A percentile compares a stretch with the other conserved stretches of the same genome.
These are phyloP conservation scores for Dicyrtomina minuta DNA, from an alignment of 2,888 invertebrate genomes.

Conservation along the genomic window DNA sequence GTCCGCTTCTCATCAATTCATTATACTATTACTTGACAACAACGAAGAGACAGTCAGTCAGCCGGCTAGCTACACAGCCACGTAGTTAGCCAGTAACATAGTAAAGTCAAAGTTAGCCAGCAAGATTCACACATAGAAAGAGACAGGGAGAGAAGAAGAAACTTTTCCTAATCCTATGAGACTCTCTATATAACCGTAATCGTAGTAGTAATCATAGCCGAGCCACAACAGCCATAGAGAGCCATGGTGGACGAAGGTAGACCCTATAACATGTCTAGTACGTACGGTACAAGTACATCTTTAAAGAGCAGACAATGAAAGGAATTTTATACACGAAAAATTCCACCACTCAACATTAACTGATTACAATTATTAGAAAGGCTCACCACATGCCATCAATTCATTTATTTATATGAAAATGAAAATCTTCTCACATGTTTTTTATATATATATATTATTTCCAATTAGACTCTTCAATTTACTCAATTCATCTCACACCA, in stretches of 20 bases:
- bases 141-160: too few species aligned
- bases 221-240: too few species aligned
- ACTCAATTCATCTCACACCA: not conserved
- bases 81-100: too few species aligned
- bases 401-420: constrained; percentile 21
- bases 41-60: not conserved
- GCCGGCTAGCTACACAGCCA: not conserved
- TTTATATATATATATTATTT: not conserved
- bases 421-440: constrained; percentile 1
- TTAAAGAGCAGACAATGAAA: too few species aligned
- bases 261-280: too few species aligned
- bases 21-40: not conserved
- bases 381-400: constrained; percentile 14
- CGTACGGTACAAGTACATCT: too few species aligned
- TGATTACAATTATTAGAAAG: constrained; percentile 20
- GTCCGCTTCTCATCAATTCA: constrained; percentile 17
- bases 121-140: not conserved
- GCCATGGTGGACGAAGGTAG: too few species aligned
- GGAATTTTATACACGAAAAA: not conserved
- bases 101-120: not conserved
- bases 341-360: constrained; percentile 14
- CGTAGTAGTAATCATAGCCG: not conserved
- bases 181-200: not conserved
- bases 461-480: too few species aligned
- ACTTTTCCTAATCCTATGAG: not conserved